phyloP scores from a whole-genome alignment of 2,113 vertebrate species.

The Motacilla alba region DNA sequence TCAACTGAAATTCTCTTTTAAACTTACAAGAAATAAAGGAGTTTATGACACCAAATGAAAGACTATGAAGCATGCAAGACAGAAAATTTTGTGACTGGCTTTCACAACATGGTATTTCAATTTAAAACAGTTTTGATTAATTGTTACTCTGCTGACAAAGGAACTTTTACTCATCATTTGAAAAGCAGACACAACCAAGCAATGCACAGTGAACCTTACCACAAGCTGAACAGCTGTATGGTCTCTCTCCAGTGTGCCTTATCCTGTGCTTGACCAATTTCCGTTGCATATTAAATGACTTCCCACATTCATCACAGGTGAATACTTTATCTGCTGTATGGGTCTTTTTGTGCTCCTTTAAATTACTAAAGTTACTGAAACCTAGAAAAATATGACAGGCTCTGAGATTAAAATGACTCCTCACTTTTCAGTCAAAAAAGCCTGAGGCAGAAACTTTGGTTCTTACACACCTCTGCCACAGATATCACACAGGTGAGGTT shows the following conservation, averaged over 20 bases:
- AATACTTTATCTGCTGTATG: conserved; percentile 89
- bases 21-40: neutral
- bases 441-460: neutral
- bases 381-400: conserved; percentile 69
- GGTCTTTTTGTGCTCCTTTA: conserved; percentile 96
- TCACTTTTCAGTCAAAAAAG: neutral
- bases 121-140: neutral
- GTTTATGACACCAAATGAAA: neutral
- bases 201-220: conserved; percentile 67
- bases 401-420: neutral
- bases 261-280: conserved; percentile 91
- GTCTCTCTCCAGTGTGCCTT: conserved; percentile 88
- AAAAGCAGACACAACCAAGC: neutral
- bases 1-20: neutral
- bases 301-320: conserved; percentile 95
- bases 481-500: conserved; percentile 93
- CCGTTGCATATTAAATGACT: conserved; percentile 94
- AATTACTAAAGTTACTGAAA: conserved; percentile 95
- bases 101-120: neutral
- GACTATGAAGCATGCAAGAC: neutral
- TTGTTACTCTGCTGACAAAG: neutral
- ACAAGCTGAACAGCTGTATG: conserved; percentile 90
- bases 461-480: conserved; percentile 87
- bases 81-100: neutral
- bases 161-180: neutral